A percentile compares a stretch with the other conserved stretches of the same genome.
These are phyloP conservation scores for Sesamia inferens DNA, from an alignment of 2,888 invertebrate species.

Conservation along the genomic window DNA sequence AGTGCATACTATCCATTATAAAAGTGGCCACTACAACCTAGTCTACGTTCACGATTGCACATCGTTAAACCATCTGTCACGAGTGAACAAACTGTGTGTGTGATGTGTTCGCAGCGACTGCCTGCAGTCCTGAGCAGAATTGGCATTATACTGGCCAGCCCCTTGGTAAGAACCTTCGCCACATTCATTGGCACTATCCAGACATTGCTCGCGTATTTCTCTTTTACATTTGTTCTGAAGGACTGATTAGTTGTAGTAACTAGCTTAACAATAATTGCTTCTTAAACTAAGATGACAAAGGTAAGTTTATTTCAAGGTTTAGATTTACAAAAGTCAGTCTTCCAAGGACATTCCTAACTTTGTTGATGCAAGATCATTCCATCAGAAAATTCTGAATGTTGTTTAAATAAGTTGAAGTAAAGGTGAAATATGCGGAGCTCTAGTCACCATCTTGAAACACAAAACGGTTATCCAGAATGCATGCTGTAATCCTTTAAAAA, in stretches of 20 bases:
- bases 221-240: conserved; percentile 59
- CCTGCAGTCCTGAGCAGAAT: conserved; percentile 98
- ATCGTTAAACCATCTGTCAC: conserved; percentile 86
- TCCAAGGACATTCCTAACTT: conserved; percentile 21
- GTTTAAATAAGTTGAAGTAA: conserved; percentile 22
- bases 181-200: conserved; percentile 87
- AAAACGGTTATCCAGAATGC: conserved; percentile 65
- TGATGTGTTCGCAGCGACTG: conserved; percentile 96
- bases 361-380: background rate
- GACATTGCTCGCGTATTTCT: conserved; percentile 84
- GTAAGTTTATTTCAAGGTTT: conserved; percentile 38
- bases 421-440: conserved; percentile 61
- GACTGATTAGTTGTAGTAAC: conserved; percentile 31
- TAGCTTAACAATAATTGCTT: conserved; percentile 11
- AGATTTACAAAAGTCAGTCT: conserved; percentile 31
- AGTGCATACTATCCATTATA: conserved; percentile 51
- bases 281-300: conserved; percentile 18
- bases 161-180: conserved; percentile 95
- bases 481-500: conserved; percentile 62
- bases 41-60: conserved; percentile 87
- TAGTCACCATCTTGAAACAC: conserved; percentile 69
- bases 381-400: background rate
- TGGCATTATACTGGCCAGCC: conserved; percentile 98
- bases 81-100: conserved; percentile 90
- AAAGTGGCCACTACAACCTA: conserved; percentile 86